A percentile compares a stretch with the other conserved stretches of the same genome.
phyloP scores from a whole-genome alignment of 2,113 vertebrate genomes.

The Percina caprodes region DNA sequence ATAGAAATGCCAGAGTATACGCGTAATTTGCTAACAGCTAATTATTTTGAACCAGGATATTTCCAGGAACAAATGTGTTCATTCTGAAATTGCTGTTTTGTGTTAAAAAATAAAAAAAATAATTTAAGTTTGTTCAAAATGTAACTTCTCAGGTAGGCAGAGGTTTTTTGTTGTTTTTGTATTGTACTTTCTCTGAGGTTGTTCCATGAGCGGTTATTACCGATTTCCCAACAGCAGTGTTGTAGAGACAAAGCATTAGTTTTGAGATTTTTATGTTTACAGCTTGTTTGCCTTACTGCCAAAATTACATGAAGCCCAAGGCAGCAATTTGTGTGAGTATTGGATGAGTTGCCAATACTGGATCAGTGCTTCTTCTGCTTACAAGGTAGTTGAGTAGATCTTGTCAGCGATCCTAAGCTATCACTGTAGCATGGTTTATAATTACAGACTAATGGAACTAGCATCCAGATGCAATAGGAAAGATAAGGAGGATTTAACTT shows the following conservation, averaged over 20 bases:
- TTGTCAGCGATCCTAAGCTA: not conserved
- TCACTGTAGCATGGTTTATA: not conserved
- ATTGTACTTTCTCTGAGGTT: not conserved
- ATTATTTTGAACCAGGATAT: no score
- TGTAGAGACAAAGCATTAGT: not conserved
- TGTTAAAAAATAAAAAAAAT: no score
- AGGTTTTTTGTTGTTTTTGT: no score
- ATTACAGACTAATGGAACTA: not conserved
- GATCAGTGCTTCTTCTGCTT: not conserved
- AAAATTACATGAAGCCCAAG: not conserved
- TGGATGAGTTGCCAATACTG: not conserved
- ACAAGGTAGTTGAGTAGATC: not conserved
- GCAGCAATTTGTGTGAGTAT: not conserved
- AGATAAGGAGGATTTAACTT: not conserved
- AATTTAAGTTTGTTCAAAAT: no score
- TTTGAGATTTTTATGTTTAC: not conserved
- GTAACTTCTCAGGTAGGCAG: no score
- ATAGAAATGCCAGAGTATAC: no score
- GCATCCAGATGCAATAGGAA: not conserved
- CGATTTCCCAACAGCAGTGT: not conserved
- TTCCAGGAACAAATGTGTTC: no score
- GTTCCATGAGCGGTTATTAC: not conserved
- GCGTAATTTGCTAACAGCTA: no score
- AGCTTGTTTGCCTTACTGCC: not conserved
- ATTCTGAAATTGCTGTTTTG: no score